Conservation (phyloP, 2,888 invertebrate genomes). For the Brachypalpus laphriformis region DNA sequence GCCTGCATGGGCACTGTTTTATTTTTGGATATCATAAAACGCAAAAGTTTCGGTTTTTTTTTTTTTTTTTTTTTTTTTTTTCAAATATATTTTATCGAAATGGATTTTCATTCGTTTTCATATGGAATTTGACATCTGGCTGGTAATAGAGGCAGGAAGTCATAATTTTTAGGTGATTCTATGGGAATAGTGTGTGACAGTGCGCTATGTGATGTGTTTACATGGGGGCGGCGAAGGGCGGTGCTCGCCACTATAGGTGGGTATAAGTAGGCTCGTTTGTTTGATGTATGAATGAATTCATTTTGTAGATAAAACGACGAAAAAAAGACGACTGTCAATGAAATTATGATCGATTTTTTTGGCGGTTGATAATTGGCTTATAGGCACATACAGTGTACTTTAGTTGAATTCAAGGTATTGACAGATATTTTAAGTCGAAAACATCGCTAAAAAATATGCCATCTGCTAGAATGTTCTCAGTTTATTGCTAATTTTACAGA, state of each 20-base stretch:
- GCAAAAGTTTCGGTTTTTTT: conserved; percentile 44
- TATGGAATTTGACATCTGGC: conserved; percentile 72
- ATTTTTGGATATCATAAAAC: conserved; percentile 71
- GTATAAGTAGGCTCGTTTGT: conserved; percentile 31
- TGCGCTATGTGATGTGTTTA: conserved; percentile 1
- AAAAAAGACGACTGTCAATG: neutral
- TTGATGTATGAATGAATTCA: conserved; percentile 18
- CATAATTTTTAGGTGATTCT: conserved; percentile 58
- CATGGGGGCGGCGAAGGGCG: neutral
- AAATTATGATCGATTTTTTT: neutral
- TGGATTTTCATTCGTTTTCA: conserved; percentile 53
- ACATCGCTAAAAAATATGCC: too few relatives aligned
- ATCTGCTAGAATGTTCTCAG: too few relatives aligned
- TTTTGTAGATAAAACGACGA: neutral
- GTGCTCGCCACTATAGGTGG: neutral
- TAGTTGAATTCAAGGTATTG: too few relatives aligned
- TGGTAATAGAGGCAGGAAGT: conserved; percentile 69
- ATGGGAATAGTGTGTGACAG: conserved; percentile 39
- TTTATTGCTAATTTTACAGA: too few relatives aligned
- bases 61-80: neutral
- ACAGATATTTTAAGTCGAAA: too few relatives aligned
- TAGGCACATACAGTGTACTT: neutral
- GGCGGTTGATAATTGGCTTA: neutral
- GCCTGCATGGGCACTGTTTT: conserved; percentile 62
- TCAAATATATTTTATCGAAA: conserved; percentile 52